Evolutionary conservation across 2,888 invertebrate genomes (phyloP).

Genomic region (Acronicta aceris): DNA sequence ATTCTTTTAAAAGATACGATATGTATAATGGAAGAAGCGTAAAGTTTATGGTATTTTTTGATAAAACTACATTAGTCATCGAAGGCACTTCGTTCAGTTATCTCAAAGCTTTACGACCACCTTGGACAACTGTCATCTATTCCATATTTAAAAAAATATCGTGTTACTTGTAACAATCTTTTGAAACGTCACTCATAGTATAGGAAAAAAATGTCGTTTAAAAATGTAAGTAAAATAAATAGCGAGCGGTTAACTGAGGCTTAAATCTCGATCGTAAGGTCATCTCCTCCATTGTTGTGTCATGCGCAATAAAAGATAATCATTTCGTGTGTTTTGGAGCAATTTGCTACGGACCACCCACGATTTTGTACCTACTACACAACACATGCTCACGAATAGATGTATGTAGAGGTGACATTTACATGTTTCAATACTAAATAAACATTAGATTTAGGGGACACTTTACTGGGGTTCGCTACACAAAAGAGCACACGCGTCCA

Average conservation of each 20-base stretch:
- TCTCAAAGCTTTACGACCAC: constrained; percentile 73
- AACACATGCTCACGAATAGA: constrained; percentile 38
- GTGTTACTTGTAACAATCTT: constrained; percentile 26
- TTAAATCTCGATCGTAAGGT: constrained; percentile 79
- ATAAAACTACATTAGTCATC: constrained; percentile 61
- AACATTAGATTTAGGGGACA: constrained; percentile 28
- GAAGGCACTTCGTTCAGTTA: constrained; percentile 58
- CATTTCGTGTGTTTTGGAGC: constrained; percentile 83
- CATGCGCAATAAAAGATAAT: constrained; percentile 83
- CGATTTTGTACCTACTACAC: constrained; percentile 55
- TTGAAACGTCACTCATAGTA: constrained; percentile 30
- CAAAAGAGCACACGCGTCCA: constrained; percentile 26
- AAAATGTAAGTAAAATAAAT: constrained; percentile 66
- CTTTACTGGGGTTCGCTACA: constrained; percentile 13
- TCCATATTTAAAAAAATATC: constrained; percentile 57
- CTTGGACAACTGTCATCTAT: constrained; percentile 55
- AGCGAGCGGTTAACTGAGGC: constrained; percentile 65
- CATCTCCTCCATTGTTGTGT: constrained; percentile 83
- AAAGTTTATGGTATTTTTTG: constrained; percentile 36
- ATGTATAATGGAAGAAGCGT: constrained; percentile 38
- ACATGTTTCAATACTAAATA: constrained; percentile 31
- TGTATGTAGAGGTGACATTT: constrained; percentile 29
- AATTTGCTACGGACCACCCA: constrained; percentile 78
- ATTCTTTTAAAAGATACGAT: constrained; percentile 33
- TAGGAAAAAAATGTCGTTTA: constrained; percentile 50